Percentiles rank a stretch among this genome's conserved stretches.
Conservation (phyloP, 2,113 vertebrate genomes). For the Nerophis lumbriciformis region DNA sequence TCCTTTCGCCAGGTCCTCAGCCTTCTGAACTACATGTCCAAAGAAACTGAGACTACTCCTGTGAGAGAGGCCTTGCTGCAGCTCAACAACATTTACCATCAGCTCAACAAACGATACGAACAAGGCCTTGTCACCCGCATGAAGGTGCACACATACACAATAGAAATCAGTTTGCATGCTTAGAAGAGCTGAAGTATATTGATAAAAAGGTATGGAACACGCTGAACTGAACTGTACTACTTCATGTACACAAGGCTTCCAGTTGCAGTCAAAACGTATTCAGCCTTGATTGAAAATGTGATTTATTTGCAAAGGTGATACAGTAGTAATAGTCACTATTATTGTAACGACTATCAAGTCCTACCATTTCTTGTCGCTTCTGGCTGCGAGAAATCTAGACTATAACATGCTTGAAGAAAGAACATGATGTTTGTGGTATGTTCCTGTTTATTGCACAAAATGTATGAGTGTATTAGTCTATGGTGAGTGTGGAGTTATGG, state of each 20-base stretch:
- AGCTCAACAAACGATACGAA: slow-evolving; percentile 81
- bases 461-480: too few species aligned
- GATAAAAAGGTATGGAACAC: neutral
- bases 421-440: too few species aligned
- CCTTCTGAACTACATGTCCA: slow-evolving; percentile 75
- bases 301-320: too few species aligned
- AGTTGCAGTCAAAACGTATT: too few species aligned
- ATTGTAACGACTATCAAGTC: too few species aligned
- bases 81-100: slow-evolving; percentile 71
- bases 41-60: slow-evolving; percentile 78
- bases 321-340: too few species aligned
- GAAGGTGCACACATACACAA: slow-evolving; percentile 63
- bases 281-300: too few species aligned
- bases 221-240: neutral
- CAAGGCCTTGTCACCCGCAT: slow-evolving; percentile 63
- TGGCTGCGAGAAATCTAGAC: too few species aligned
- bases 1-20: slow-evolving; percentile 75
- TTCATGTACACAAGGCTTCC: neutral
- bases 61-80: slow-evolving; percentile 82
- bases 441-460: too few species aligned
- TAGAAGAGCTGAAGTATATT: neutral
- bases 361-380: too few species aligned
- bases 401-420: too few species aligned
- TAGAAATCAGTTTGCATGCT: neutral
- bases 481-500: too few species aligned